Percentiles rank a stretch among this genome's conserved stretches.
Conservation (phyloP, 2,113 vertebrate genomes). For the Rousettus leschenaultii region DNA sequence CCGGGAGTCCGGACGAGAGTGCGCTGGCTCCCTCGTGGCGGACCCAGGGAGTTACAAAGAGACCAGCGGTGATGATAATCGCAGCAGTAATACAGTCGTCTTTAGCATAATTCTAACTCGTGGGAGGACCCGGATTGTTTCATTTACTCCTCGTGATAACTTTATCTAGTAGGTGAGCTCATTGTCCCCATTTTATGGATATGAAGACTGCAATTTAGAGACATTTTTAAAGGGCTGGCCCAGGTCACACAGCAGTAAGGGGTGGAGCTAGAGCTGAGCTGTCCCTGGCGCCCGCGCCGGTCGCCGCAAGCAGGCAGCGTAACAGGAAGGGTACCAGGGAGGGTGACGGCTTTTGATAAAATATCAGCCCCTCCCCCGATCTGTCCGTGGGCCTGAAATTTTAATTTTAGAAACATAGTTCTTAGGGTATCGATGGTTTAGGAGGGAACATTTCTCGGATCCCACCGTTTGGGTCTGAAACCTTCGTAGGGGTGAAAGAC, state of each 20-base stretch:
- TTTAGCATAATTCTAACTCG: background rate
- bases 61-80: background rate
- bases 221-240: background rate
- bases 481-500: background rate
- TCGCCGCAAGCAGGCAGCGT: background rate
- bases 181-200: background rate
- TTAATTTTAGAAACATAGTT: background rate
- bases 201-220: background rate
- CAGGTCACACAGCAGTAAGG: background rate
- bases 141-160: background rate
- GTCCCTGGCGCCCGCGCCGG: background rate
- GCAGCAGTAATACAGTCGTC: background rate
- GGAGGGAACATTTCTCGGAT: background rate
- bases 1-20: background rate
- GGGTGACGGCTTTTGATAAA: background rate
- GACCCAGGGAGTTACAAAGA: background rate
- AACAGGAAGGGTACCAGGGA: background rate
- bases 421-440: background rate
- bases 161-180: background rate
- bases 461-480: background rate
- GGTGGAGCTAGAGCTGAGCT: background rate
- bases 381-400: background rate
- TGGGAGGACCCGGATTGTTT: background rate
- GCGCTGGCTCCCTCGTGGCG: background rate
- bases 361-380: background rate